phyloP scores from a whole-genome alignment of 2,797 vertebrate genomes.

The Danio tinwini region DNA sequence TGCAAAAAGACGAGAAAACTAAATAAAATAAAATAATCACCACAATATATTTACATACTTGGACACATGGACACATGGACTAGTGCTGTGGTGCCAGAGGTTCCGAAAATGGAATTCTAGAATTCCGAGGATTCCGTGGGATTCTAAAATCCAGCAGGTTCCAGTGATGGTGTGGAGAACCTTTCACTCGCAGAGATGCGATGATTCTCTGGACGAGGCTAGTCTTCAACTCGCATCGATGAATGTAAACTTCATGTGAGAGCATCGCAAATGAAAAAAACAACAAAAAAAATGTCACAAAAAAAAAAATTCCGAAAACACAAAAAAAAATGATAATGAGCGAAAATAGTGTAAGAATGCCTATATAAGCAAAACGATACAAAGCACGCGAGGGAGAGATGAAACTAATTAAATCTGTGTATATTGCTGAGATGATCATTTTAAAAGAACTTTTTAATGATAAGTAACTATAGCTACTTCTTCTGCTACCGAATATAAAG shows the following conservation, averaged over 20 bases:
- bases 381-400: slow-evolving; percentile 30
- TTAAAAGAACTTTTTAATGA: slow-evolving; percentile 51
- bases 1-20: slow-evolving; percentile 17
- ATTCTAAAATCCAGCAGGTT: slow-evolving; percentile 35
- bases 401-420: slow-evolving; percentile 47
- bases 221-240: slow-evolving; percentile 44
- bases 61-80: slow-evolving; percentile 52
- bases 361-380: slow-evolving; percentile 41
- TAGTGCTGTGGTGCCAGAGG: slow-evolving; percentile 55
- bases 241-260: slow-evolving; percentile 57
- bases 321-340: background rate
- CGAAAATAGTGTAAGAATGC: slow-evolving; percentile 40
- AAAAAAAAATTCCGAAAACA: background rate
- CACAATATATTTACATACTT: slow-evolving; percentile 41
- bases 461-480: slow-evolving; percentile 56
- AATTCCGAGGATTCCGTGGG: slow-evolving; percentile 27
- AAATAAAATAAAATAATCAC: background rate
- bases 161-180: slow-evolving; percentile 40
- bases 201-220: slow-evolving; percentile 19
- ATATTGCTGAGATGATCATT: slow-evolving; percentile 57
- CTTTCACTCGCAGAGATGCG: slow-evolving; percentile 15
- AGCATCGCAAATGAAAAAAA: slow-evolving; percentile 47
- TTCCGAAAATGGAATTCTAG: slow-evolving; percentile 21
- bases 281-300: background rate
- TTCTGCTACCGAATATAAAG: slow-evolving; percentile 46